Conservation (phyloP, 2,888 invertebrate genomes). For the Eretmocerus hayati region DNA sequence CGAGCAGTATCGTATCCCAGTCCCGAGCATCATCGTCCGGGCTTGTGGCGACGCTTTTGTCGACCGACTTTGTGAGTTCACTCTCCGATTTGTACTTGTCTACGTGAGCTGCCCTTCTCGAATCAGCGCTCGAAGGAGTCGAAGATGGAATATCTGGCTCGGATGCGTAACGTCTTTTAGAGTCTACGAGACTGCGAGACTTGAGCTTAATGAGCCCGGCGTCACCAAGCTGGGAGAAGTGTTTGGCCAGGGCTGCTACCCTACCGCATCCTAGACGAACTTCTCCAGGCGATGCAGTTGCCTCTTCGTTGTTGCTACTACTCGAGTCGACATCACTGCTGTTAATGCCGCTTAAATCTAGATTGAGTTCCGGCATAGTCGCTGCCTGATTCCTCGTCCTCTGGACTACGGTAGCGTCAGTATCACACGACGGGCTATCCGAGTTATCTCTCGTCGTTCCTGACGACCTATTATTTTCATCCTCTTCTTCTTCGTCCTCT, state of each 20-base stretch:
- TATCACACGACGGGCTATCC: conserved; percentile 20
- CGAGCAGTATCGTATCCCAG: conserved; percentile 37
- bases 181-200: conserved; percentile 30
- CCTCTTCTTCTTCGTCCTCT: conserved; percentile 18
- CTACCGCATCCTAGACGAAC: conserved; percentile 62
- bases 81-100: conserved; percentile 37
- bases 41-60: conserved; percentile 30
- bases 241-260: conserved; percentile 64
- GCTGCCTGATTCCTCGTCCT: conserved; percentile 26
- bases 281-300: conserved; percentile 66
- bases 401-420: conserved; percentile 19
- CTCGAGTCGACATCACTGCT: conserved; percentile 31
- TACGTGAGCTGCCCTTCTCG: conserved; percentile 22
- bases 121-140: conserved; percentile 21
- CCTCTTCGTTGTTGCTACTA: conserved; percentile 46
- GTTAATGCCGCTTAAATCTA: conserved; percentile 41
- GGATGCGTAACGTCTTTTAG: conserved; percentile 38
- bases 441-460: conserved; percentile 12
- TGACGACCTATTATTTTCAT: conserved; percentile 11
- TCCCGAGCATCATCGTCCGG: conserved; percentile 28
- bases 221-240: conserved; percentile 51
- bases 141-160: conserved; percentile 43
- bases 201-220: conserved; percentile 41
- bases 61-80: conserved; percentile 31
- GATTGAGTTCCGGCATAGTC: conserved; percentile 39